Percentiles rank a stretch among this genome's conserved stretches.
Evolutionary conservation across 2,888 invertebrate genomes (phyloP).

Genomic region (Clanis bilineata): DNA sequence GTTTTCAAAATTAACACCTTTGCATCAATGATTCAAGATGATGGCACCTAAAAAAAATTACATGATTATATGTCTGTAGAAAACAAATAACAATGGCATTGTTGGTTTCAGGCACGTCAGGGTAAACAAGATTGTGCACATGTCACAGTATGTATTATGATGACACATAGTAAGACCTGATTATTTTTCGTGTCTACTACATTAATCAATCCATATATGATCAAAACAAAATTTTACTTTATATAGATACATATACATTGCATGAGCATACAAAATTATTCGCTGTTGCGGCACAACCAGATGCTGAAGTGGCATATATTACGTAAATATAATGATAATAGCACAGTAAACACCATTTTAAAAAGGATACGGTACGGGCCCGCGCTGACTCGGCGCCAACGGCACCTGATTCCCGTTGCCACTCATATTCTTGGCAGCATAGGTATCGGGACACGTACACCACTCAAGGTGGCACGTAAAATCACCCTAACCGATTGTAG

Average conservation of each 20-base stretch:
- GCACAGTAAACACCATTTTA: slow-evolving; percentile 41
- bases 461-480: slow-evolving; percentile 84
- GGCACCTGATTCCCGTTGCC: slow-evolving; percentile 86
- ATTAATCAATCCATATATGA: background rate
- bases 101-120: background rate
- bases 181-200: background rate
- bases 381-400: slow-evolving; percentile 82
- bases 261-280: slow-evolving; percentile 43
- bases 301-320: slow-evolving; percentile 74
- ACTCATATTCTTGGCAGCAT: slow-evolving; percentile 84
- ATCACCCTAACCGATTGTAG: slow-evolving; percentile 80
- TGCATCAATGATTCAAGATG: background rate
- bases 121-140: slow-evolving; percentile 11
- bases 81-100: background rate
- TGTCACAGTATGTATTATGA: slow-evolving; percentile 4
- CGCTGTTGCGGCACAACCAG: slow-evolving; percentile 65
- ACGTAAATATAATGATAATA: slow-evolving; percentile 72
- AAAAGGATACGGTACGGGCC: slow-evolving; percentile 84
- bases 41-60: background rate
- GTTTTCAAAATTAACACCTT: background rate
- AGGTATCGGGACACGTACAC: slow-evolving; percentile 83
- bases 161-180: background rate
- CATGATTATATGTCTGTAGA: background rate
- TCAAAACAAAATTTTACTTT: background rate
- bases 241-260: slow-evolving; percentile 24